Percentiles rank a stretch among this genome's conserved stretches.
phyloP scores from a whole-genome alignment of 2,113 vertebrate genomes.

The Boleophthalmus pectinirostris region DNA sequence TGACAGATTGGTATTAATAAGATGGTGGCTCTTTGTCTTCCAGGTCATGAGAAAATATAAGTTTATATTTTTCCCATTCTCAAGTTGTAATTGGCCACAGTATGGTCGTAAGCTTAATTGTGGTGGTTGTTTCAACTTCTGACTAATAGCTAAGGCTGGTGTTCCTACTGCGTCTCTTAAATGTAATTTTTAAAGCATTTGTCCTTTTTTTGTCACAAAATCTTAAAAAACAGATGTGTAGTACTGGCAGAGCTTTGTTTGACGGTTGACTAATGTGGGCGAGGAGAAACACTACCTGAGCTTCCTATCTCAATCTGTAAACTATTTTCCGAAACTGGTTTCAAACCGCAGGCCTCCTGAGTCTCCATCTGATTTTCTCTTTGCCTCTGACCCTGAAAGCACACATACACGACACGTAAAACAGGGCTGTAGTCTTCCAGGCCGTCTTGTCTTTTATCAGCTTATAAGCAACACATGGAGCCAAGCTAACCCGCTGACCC shows the following conservation, averaged over 20 bases:
- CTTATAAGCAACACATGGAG: slow-evolving; percentile 64
- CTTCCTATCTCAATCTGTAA: slow-evolving; percentile 51
- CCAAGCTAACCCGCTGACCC: slow-evolving; percentile 58
- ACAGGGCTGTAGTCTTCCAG: slow-evolving; percentile 54
- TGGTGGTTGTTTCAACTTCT: background rate
- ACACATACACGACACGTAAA: slow-evolving; percentile 30
- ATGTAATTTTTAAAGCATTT: background rate
- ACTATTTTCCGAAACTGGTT: slow-evolving; percentile 50
- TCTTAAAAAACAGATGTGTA: background rate
- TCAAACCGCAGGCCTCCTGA: slow-evolving; percentile 49
- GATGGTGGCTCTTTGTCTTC: background rate
- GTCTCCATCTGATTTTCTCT: slow-evolving; percentile 41
- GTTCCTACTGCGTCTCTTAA: background rate
- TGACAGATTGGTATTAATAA: background rate
- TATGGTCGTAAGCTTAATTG: background rate
- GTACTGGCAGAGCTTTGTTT: slow-evolving; percentile 15
- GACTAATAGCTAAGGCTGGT: background rate
- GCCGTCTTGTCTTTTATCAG: slow-evolving; percentile 52
- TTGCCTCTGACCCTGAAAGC: slow-evolving; percentile 40
- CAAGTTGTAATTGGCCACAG: background rate
- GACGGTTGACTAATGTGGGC: slow-evolving; percentile 11
- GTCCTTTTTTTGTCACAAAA: background rate
- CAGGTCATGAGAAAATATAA: slow-evolving; percentile 2
- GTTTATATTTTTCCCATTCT: background rate
- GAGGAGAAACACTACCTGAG: slow-evolving; percentile 39